Evolutionary conservation across 2,888 invertebrate species (phyloP), one percentile per base, ranked within the genome.

Genomic region (Hyalella azteca): DNA sequence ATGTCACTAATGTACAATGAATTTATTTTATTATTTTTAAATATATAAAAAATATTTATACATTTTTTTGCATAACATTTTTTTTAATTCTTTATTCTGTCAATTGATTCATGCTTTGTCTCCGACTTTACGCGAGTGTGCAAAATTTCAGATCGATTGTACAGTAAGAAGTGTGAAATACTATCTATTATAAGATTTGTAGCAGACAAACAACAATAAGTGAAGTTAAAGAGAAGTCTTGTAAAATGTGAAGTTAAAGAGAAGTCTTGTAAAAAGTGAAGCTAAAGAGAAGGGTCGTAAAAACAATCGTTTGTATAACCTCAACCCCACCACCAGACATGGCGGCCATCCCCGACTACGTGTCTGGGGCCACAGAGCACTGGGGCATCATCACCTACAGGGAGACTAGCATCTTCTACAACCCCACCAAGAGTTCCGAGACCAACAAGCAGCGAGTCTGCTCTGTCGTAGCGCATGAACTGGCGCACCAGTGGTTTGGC

Each of bases 401-500:
- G 48, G 85, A 85, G 78, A 87, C 87, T 1, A 86, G 86, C 54
- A 90, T 98, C 81, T 90, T 98, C 0, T 95, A 93, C 85, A 93
- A 95, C 85, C 88, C 91, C 22, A 87, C 88, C 0, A 91, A 91
- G 7, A 94, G 94, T 76, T 94, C 96, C 0, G 91, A 93, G 0
- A 87, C 88, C 1, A 94, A 95, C 86, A 93, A 93, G 87, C 92
- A 95, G 86, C 90, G 91, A 85, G 93, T 96, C 0, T 94, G 94
- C 2, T 90, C 91, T 36, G 94, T 96, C 0, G 91, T 98, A 22
- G 93, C 95, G 1, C 98, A 98, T 87, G 98, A 98, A 88, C 89
- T 98, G 85, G 96, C 97, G 0, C 97, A 98, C 87, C 96, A 96
- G 93, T 95, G 95, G 95, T 95, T 95, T 87, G 95, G 95, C 80